phyloP scores from a whole-genome alignment of 2,888 invertebrate genomes.

The Pecten maximus region DNA sequence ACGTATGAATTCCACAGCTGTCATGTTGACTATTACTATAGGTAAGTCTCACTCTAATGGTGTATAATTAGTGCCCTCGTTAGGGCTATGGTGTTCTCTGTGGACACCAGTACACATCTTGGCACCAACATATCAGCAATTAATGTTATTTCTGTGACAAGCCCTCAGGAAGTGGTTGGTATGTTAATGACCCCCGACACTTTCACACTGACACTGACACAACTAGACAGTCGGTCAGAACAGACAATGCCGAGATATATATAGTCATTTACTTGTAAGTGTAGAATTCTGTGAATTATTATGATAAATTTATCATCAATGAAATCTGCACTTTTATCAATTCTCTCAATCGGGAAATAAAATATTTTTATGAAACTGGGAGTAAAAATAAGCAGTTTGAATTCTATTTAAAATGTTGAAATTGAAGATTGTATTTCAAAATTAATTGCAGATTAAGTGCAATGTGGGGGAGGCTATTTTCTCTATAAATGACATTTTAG shows the following conservation, averaged over 20 bases:
- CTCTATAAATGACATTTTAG: too few species aligned
- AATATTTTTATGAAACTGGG: too few species aligned
- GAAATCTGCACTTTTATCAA: not conserved
- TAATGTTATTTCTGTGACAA: not conserved
- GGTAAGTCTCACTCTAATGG: slow-evolving; percentile 40
- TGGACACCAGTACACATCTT: not conserved
- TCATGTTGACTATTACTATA: slow-evolving; percentile 53
- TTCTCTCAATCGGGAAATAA: not conserved
- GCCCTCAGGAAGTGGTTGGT: not conserved
- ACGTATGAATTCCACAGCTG: slow-evolving; percentile 51
- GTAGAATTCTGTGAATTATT: not conserved
- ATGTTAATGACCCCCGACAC: not conserved
- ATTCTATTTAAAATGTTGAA: too few species aligned
- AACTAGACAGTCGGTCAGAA: not conserved
- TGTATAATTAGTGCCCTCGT: not conserved
- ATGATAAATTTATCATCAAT: not conserved
- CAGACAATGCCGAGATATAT: not conserved
- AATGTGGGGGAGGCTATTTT: too few species aligned
- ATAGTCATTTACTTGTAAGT: not conserved
- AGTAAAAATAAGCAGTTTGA: too few species aligned
- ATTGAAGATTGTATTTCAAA: too few species aligned
- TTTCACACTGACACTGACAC: not conserved
- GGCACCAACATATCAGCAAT: not conserved
- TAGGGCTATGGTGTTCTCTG: not conserved
- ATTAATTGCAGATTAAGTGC: too few species aligned